Evolutionary conservation across 2,888 invertebrate genomes (phyloP), one percentile per base, ranked within the genome.

Genomic region (Chrysolina oricalcia): DNA sequence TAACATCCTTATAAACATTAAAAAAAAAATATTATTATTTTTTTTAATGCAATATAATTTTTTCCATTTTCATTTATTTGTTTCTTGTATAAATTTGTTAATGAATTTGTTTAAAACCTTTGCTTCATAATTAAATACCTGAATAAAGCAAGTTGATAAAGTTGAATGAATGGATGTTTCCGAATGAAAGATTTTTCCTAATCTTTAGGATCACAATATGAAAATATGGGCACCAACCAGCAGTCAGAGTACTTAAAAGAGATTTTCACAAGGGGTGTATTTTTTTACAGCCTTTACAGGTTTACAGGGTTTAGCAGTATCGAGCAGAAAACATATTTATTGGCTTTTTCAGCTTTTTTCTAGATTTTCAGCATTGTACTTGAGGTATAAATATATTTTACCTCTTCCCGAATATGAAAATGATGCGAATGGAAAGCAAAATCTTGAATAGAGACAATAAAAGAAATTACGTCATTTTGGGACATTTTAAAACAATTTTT

Each of bases 201-300:
- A 78, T 81, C 59, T 82, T 80, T 82, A 81, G 82, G 80, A 72
- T 76, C 80, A 78, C 76, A 79, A 75, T 76, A 53, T 50, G 68
- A 68, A 75, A 72, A 74, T 64, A 70, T 77, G 82, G 82, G 77
- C 78, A 79, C 76, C 79, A 76, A 80, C 76, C 77, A 80, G 80
- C 81, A 76, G 80, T 80, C 80, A 80, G 78, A 80, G 80, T 78
- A 77, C 56, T 65, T 53, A 74, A 73, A 75, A 76, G 67, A 72
- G 70, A 63, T 68, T 50, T 68, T 70, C 65, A 70, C 67, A 74
- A 70, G 74, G 78, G 75, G 76, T 81, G 69, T 17, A 64, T 76
- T 78, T 75, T 80, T 78, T 83, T 81, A 78, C 81, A 82, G 81
- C 79, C 80, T 81, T 81, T 83, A 79, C 82, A 82, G 83, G 82